These are phyloP conservation scores for Polylopha cassiicola DNA, from an alignment of 2,888 invertebrate species.

Conservation along the genomic window DNA sequence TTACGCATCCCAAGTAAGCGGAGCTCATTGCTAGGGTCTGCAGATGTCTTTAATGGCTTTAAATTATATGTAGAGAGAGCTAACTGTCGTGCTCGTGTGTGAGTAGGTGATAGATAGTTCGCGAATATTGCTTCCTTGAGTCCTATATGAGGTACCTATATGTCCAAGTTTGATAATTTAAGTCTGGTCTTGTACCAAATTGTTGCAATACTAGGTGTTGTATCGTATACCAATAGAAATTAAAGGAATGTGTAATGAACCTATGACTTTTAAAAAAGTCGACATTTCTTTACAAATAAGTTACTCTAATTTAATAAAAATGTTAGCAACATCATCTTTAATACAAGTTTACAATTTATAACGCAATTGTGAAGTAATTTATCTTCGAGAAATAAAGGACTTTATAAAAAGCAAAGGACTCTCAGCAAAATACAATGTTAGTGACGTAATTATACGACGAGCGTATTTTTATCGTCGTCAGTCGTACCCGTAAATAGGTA, in stretches of 20 bases:
- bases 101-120: conserved; percentile 63
- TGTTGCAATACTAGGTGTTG: too few species aligned
- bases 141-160: too few species aligned
- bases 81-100: conserved; percentile 56
- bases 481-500: conserved; percentile 18
- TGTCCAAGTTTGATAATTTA: too few species aligned
- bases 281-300: too few species aligned
- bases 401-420: conserved; percentile 14
- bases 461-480: conserved; percentile 15
- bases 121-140: conserved; percentile 28
- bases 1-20: conserved; percentile 72
- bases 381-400: conserved; percentile 6
- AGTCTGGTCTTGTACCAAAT: too few species aligned
- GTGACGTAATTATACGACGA: conserved; percentile 18
- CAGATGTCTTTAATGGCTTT: conserved; percentile 77
- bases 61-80: conserved; percentile 75
- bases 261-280: too few species aligned
- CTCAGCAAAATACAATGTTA: conserved; percentile 18
- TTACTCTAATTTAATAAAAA: too few species aligned
- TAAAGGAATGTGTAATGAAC: too few species aligned
- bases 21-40: conserved; percentile 70
- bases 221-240: too few species aligned
- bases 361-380: too few species aligned
- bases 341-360: too few species aligned
- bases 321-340: too few species aligned